phyloP scores from a whole-genome alignment of 2,113 vertebrate species.

The Leptosomus discolor region DNA sequence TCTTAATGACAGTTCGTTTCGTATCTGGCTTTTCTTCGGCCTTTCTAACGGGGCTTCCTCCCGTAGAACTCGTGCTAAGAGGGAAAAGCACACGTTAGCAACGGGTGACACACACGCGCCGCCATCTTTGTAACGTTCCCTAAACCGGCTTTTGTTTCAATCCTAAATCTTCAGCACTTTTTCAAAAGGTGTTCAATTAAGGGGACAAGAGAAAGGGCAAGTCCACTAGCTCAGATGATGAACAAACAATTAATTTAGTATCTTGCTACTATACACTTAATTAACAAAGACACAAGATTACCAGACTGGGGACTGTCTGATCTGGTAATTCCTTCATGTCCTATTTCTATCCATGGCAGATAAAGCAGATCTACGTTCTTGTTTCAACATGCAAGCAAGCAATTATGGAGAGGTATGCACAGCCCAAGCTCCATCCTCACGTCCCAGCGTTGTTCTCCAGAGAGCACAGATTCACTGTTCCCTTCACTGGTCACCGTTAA shows the following conservation, averaged over 20 bases:
- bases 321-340: slow-evolving; percentile 26
- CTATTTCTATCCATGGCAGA: neutral
- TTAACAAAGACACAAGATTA: slow-evolving; percentile 25
- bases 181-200: neutral
- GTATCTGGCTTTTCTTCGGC: slow-evolving; percentile 80
- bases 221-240: neutral
- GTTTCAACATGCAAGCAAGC: neutral
- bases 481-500: neutral
- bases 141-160: neutral
- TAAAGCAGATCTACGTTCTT: neutral
- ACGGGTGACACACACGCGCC: neutral
- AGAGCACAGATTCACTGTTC: neutral
- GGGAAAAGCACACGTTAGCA: neutral
- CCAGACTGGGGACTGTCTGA: slow-evolving; percentile 1
- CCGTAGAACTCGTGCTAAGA: slow-evolving; percentile 82
- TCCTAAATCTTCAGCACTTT: neutral
- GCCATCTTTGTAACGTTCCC: neutral
- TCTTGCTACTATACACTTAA: neutral
- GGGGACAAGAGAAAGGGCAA: neutral
- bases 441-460: neutral
- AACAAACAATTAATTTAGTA: slow-evolving; percentile 9
- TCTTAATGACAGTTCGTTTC: slow-evolving; percentile 81
- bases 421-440: neutral
- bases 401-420: neutral
- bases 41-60: slow-evolving; percentile 82